Evolutionary conservation across 2,888 invertebrate species (phyloP).

Genomic region (Oasisia sp.): DNA sequence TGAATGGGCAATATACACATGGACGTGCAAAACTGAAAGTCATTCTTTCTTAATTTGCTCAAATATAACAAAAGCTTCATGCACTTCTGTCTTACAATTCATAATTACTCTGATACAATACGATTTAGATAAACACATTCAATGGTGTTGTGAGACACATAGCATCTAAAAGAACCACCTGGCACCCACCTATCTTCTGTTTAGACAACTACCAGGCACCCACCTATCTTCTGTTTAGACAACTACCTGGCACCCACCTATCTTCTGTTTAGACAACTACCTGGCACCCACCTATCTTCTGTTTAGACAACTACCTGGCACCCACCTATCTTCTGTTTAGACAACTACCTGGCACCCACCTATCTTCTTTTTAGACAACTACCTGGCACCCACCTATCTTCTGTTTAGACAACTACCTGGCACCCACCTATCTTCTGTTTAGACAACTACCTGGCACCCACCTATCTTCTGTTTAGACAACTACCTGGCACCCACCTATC

Average conservation of each 20-base stretch:
- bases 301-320: conserved; percentile 48
- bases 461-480: conserved; percentile 58
- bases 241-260: conserved; percentile 52
- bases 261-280: conserved; percentile 51
- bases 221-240: conserved; percentile 59
- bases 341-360: conserved; percentile 48
- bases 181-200: conserved; percentile 60
- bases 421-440: conserved; percentile 62
- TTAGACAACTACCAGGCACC: conserved; percentile 45
- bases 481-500: conserved; percentile 54
- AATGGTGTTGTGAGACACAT: too few relatives aligned
- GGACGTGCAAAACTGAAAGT: too few relatives aligned
- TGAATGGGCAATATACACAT: too few relatives aligned
- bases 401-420: conserved; percentile 48
- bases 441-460: conserved; percentile 35
- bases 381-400: conserved; percentile 59
- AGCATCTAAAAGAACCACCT: background rate
- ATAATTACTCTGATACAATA: too few relatives aligned
- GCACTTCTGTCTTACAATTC: too few relatives aligned
- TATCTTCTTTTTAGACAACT: conserved; percentile 53
- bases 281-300: conserved; percentile 60
- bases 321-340: conserved; percentile 60
- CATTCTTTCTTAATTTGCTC: too few relatives aligned
- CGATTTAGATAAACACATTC: too few relatives aligned
- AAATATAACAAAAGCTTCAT: too few relatives aligned